Percentiles rank a stretch among this genome's conserved stretches.
phyloP scores from a whole-genome alignment of 1,140 invertebrate genomes.

The Plectrocnemia conspersa region DNA sequence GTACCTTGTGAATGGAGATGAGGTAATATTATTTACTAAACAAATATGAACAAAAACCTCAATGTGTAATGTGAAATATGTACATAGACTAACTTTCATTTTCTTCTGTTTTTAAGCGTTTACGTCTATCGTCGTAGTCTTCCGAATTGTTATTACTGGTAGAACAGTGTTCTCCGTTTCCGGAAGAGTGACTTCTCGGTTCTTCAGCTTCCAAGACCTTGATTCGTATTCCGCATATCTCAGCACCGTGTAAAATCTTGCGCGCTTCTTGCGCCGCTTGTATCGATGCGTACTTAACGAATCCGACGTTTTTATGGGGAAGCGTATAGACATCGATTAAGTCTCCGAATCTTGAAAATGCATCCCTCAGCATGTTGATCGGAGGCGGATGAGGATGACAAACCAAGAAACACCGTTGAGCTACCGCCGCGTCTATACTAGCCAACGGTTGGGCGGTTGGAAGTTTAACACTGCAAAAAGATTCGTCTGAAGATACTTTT shows the following conservation, averaged over 20 bases:
- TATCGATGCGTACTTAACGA: slow-evolving; percentile 79
- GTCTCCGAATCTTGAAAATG: slow-evolving; percentile 89
- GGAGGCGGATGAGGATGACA: slow-evolving; percentile 77
- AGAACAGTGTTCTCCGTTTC: slow-evolving; percentile 6
- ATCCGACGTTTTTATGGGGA: slow-evolving; percentile 85
- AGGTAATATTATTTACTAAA: not conserved
- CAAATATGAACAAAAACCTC: not conserved
- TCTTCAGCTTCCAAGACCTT: slow-evolving; percentile 91
- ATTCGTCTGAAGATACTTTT: slow-evolving; percentile 37
- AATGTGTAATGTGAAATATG: not conserved
- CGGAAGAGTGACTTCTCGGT: slow-evolving; percentile 10
- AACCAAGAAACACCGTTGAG: slow-evolving; percentile 64
- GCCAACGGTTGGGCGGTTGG: slow-evolving; percentile 69
- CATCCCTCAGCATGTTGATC: slow-evolving; percentile 74
- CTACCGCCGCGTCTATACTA: slow-evolving; percentile 59
- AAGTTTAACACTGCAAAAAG: slow-evolving; percentile 60
- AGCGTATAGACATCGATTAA: slow-evolving; percentile 88
- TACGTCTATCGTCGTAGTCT: slow-evolving; percentile 29
- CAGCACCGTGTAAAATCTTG: slow-evolving; percentile 70
- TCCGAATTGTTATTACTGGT: slow-evolving; percentile 23
- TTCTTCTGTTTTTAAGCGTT: slow-evolving; percentile 32
- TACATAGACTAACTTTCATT: not conserved
- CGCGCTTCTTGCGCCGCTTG: slow-evolving; percentile 77
- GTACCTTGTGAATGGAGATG: too few relatives aligned
- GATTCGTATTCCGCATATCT: slow-evolving; percentile 73